These are phyloP conservation scores for Diploptera punctata DNA, from an alignment of 2,888 invertebrate genomes.

Conservation along the genomic window DNA sequence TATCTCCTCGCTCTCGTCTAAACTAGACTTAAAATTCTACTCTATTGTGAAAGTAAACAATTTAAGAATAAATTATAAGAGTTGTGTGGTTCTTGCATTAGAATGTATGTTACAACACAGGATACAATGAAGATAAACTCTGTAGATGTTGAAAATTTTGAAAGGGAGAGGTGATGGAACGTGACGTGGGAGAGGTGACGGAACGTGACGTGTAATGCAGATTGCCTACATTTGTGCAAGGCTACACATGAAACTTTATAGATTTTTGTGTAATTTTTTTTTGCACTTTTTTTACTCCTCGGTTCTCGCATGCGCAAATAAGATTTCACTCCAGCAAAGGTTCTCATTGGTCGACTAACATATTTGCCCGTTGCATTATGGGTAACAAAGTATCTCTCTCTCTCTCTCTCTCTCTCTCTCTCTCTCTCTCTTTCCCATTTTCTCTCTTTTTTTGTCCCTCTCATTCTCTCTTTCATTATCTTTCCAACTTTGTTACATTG, in stretches of 20 bases:
- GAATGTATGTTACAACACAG: no score
- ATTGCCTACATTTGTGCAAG: conserved; percentile 27
- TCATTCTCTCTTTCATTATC: neutral
- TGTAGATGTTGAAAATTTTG: conserved; percentile 4
- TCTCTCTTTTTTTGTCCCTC: neutral
- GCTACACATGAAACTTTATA: neutral
- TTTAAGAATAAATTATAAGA: no score
- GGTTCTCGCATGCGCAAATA: neutral
- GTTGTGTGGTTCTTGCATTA: no score
- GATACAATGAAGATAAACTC: neutral
- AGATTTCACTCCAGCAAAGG: neutral
- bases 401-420: neutral
- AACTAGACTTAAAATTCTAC: no score
- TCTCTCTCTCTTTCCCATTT: neutral
- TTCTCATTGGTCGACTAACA: conserved; percentile 6
- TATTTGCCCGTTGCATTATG: neutral
- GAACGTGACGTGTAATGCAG: conserved; percentile 34
- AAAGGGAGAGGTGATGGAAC: neutral
- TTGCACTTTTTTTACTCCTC: neutral
- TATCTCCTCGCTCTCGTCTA: no score
- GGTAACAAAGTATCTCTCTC: neutral
- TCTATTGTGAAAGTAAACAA: no score
- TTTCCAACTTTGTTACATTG: neutral
- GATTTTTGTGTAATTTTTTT: conserved; percentile 10
- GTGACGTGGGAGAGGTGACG: neutral